These are phyloP conservation scores for Bombus pascuorum DNA, from an alignment of 1,140 invertebrate genomes.

Conservation along the genomic window DNA sequence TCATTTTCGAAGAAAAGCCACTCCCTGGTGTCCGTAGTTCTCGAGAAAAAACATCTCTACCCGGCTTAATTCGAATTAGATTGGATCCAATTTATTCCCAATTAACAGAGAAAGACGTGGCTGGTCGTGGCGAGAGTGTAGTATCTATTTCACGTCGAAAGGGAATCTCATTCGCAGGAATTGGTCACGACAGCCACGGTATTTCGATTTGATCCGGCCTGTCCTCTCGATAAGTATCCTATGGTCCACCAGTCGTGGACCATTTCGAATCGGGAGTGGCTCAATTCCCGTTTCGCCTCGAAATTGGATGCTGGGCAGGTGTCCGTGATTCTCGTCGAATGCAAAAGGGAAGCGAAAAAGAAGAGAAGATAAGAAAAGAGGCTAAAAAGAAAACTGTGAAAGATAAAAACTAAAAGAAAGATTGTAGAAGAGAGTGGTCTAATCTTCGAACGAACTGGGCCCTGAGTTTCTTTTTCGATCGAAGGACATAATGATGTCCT, in stretches of 20 bases:
- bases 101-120: slow-evolving; percentile 64
- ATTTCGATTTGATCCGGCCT: slow-evolving; percentile 57
- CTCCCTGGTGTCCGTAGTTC: not conserved
- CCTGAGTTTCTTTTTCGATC: slow-evolving; percentile 50
- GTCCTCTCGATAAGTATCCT: slow-evolving; percentile 51
- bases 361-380: not conserved
- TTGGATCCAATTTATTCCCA: slow-evolving; percentile 75
- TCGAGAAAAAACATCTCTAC: slow-evolving; percentile 34
- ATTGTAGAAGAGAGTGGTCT: slow-evolving; percentile 14
- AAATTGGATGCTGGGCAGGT: slow-evolving; percentile 50
- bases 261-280: slow-evolving; percentile 59
- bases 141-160: slow-evolving; percentile 58
- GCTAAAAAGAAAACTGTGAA: not conserved
- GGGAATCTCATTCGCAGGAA: slow-evolving; percentile 33
- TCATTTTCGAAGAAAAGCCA: slow-evolving; percentile 54
- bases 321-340: slow-evolving; percentile 37
- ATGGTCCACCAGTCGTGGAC: slow-evolving; percentile 5
- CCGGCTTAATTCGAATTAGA: slow-evolving; percentile 71
- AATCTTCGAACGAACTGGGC: slow-evolving; percentile 35
- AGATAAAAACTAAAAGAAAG: not conserved
- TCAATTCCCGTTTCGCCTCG: slow-evolving; percentile 54
- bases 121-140: not conserved
- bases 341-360: slow-evolving; percentile 27
- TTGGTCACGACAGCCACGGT: slow-evolving; percentile 57
- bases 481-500: slow-evolving; percentile 70